Percentiles rank a stretch among this genome's conserved stretches.
These are phyloP conservation scores for Metridium senile DNA, from an alignment of 92 coral and sea anemone species.

Conservation along the genomic window DNA sequence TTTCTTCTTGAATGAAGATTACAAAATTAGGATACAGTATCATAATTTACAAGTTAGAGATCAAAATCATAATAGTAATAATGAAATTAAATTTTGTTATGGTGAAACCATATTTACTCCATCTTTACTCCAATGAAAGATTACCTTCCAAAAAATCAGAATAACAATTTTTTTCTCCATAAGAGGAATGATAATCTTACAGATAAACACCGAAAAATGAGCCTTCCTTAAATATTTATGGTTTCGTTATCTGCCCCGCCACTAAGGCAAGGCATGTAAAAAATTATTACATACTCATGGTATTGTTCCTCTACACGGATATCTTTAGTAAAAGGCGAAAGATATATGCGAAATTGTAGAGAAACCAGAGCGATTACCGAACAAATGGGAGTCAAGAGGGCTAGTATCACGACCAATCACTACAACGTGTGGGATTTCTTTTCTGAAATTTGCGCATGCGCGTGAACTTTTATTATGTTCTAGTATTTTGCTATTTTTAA, in stretches of 20 bases:
- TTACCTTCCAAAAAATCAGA: too few species aligned
- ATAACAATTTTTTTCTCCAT: not conserved
- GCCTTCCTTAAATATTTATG: too few species aligned
- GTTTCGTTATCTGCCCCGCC: not conserved
- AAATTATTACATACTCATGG: not conserved
- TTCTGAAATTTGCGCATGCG: not conserved
- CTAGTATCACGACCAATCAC: not conserved
- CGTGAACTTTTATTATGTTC: too few species aligned
- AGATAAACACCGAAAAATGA: too few species aligned
- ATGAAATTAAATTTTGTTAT: too few species aligned
- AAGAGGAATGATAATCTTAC: too few species aligned
- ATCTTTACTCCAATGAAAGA: too few species aligned
- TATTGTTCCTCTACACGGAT: constrained; percentile 79
- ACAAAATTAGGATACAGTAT: too few species aligned
- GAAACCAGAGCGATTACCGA: constrained; percentile 33
- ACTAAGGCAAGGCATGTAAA: not conserved
- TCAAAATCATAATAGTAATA: too few species aligned
- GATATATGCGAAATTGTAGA: constrained; percentile 59
- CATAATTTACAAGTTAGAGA: too few species aligned
- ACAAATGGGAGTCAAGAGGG: not conserved
- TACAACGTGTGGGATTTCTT: not conserved
- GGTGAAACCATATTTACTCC: too few species aligned
- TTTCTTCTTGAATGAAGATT: too few species aligned
- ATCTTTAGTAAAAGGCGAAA: constrained; percentile 90
- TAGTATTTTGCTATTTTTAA: not conserved